phyloP scores from a whole-genome alignment of 2,888 invertebrate genomes.

The Amphipyra berbera region DNA sequence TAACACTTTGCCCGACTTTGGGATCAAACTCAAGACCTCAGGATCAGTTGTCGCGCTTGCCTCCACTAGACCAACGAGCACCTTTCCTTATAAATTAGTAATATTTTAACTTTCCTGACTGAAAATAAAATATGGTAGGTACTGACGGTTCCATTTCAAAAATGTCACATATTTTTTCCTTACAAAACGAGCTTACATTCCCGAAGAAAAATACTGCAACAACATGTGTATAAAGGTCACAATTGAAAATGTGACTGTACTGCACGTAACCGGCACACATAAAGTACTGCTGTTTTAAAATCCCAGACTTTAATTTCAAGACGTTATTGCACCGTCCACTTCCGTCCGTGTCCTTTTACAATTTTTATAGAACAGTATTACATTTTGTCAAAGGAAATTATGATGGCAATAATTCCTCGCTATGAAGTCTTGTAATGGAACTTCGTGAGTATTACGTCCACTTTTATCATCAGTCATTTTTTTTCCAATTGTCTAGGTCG shows the following conservation, averaged over 20 bases:
- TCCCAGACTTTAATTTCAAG: slow-evolving; percentile 28
- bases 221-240: slow-evolving; percentile 1
- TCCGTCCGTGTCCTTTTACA: slow-evolving; percentile 13
- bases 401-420: slow-evolving; percentile 19
- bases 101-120: slow-evolving; percentile 13
- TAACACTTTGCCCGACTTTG: too few relatives aligned
- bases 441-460: not conserved
- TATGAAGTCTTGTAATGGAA: slow-evolving; percentile 26
- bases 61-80: too few relatives aligned
- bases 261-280: slow-evolving; percentile 7
- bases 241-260: slow-evolving; percentile 18
- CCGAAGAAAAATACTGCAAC: not conserved
- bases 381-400: slow-evolving; percentile 37
- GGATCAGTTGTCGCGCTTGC: too few relatives aligned
- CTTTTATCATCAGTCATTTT: too few relatives aligned
- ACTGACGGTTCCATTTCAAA: slow-evolving; percentile 25
- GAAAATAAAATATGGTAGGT: slow-evolving; percentile 15
- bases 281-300: slow-evolving; percentile 15
- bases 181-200: slow-evolving; percentile 5
- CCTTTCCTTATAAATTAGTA: slow-evolving; percentile 2
- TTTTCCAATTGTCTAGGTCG: too few relatives aligned
- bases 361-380: slow-evolving; percentile 18
- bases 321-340: slow-evolving; percentile 25
- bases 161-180: slow-evolving; percentile 25
- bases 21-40: too few relatives aligned